Conservation (phyloP, 2,888 invertebrate species). For the Dasysyrphus tricinctus region DNA sequence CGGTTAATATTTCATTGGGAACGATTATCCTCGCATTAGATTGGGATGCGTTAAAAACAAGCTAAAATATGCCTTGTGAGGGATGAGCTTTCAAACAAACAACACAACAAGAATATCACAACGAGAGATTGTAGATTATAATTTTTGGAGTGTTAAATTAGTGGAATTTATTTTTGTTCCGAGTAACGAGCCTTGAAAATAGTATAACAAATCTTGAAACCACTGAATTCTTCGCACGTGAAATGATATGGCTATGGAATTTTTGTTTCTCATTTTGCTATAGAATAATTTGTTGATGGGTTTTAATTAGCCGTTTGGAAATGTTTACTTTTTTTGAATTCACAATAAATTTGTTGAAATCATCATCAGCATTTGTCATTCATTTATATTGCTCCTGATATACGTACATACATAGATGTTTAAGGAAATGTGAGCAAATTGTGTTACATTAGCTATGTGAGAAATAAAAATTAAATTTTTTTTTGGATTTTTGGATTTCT, state of each 20-base stretch:
- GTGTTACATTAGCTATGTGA: too few relatives aligned
- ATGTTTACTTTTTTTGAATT: neutral
- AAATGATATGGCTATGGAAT: conserved; percentile 19
- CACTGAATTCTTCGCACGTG: conserved; percentile 29
- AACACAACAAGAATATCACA: neutral
- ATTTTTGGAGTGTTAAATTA: conserved; percentile 45
- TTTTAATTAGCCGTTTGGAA: conserved; percentile 2
- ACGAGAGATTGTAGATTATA: conserved; percentile 33
- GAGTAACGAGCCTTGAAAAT: neutral
- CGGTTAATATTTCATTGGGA: conserved; percentile 61
- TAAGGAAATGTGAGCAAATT: too few relatives aligned
- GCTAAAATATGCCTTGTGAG: conserved; percentile 1
- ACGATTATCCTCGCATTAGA: conserved; percentile 69
- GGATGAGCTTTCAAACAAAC: neutral
- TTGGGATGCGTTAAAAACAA: conserved; percentile 32
- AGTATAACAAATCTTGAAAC: conserved; percentile 28
- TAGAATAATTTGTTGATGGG: neutral
- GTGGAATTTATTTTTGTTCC: conserved; percentile 41
- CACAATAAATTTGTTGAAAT: too few relatives aligned
- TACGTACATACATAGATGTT: too few relatives aligned
- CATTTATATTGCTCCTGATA: too few relatives aligned
- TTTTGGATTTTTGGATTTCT: too few relatives aligned
- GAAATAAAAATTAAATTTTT: too few relatives aligned
- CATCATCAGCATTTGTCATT: too few relatives aligned
- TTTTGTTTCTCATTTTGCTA: neutral